Percentiles rank a stretch among this genome's conserved stretches.
Evolutionary conservation across 2,113 vertebrate genomes (phyloP).

Genomic region (Oreotragus oreotragus): DNA sequence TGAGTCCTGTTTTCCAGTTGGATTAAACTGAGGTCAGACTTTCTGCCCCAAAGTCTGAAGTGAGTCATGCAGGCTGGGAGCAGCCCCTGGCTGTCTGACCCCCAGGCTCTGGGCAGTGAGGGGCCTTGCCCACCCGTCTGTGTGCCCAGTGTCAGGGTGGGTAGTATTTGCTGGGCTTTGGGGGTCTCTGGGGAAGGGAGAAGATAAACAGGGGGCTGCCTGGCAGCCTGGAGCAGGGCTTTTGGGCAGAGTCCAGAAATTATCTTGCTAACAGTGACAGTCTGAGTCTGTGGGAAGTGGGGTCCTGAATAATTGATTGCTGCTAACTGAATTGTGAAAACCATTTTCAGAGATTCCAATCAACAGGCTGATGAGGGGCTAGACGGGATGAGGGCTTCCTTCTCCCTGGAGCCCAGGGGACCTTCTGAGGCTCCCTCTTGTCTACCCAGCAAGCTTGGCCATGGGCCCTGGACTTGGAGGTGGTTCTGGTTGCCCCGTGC

Average conservation of each 20-base stretch:
- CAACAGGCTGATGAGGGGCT: not conserved
- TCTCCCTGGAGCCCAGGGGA: not conserved
- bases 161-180: not conserved
- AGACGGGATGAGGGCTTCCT: not conserved
- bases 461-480: not conserved
- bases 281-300: slow-evolving; percentile 30
- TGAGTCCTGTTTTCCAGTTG: slow-evolving; percentile 34
- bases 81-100: not conserved
- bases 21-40: slow-evolving; percentile 9
- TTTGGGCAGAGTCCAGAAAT: slow-evolving; percentile 45
- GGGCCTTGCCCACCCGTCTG: not conserved
- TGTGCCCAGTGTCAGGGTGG: rapidly evolving
- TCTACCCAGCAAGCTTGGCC: not conserved
- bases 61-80: not conserved
- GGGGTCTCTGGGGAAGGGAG: not conserved
- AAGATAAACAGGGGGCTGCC: not conserved
- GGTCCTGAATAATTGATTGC: slow-evolving; percentile 55
- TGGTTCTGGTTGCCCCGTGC: rapidly evolving
- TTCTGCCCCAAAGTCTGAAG: not conserved
- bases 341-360: not conserved
- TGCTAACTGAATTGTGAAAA: slow-evolving; percentile 44
- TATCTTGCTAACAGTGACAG: slow-evolving; percentile 21
- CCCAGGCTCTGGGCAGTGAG: not conserved
- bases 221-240: not conserved
- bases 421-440: not conserved